Base-by-base conservation (phyloP, 2,113 vertebrate species). In the Dasyornis broadbenti region DNA sequence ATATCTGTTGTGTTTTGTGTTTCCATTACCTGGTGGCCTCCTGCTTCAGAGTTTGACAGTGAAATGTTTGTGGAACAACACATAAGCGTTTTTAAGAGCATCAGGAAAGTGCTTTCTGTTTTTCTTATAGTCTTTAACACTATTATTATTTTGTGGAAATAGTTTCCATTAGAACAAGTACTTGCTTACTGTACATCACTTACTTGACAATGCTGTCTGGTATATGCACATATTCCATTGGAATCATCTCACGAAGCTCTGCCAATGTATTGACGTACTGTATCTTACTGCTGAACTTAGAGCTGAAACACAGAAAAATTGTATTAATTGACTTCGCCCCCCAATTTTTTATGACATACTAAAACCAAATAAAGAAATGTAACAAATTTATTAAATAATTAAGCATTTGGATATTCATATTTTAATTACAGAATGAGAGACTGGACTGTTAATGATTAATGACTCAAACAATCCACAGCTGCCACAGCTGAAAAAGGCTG, bases 251-350 rank as follows among this genome's bases (percentile, higher is more conserved):
- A 81, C 96, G 97, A 94, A 99, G 99, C 92, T 99, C 99, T 4
- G 99, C 98, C 97, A 99, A 84, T 2, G 98, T 99, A 97, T 95
- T 98, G 86, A 99, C 98, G 0, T 99, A 99, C 88, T 98, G 99
- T 95, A 99, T 99, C 97, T 99, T 99, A 96, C 98, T 99, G 98
- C 99, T 99, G 98, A 99, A 99, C 96, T 99, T 99, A 78, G 99
- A 98, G 95, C 99, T 99, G 96, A 78, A 95, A 97, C 45, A 96
- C 47, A 92, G 59, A 56, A 94, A 42, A 20, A 82, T 16, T 1
- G 33, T 4, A 42, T n/a, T 66, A 71, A 63, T 28, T 63, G 10
- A 59, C 30, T 60, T 37, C 15, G 2, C 5, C 10, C 12, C 19
- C 9, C 10, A 22, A 12, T 52, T 4, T 75, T 52, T 54, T 47